Conservation (phyloP, 1,140 invertebrate species). For the Hesperophylax magnus region DNA sequence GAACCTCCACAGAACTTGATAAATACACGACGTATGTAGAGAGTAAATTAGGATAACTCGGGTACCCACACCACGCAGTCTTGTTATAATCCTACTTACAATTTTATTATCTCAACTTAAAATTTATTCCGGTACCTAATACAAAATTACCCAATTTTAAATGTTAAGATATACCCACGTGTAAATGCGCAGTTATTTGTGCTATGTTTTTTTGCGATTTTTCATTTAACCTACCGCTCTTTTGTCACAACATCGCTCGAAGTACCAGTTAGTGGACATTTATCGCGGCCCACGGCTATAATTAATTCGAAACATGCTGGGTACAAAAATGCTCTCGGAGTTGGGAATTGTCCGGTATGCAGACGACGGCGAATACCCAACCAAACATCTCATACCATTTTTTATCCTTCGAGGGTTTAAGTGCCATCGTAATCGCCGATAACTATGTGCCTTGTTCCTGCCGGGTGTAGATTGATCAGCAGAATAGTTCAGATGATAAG, state of each 20-base stretch:
- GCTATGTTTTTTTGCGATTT: conserved; percentile 34
- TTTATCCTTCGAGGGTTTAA: conserved; percentile 25
- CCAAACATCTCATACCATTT: conserved; percentile 28
- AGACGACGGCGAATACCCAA: conserved; percentile 33
- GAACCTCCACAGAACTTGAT: too few relatives aligned
- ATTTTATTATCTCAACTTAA: too few relatives aligned
- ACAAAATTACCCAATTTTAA: too few relatives aligned
- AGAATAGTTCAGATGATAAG: neutral
- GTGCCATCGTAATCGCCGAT: conserved; percentile 25
- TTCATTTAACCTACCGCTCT: conserved; percentile 35
- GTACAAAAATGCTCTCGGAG: conserved; percentile 35
- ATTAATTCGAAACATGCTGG: conserved; percentile 39
- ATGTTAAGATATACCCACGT: conserved; percentile 5
- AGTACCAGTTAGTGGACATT: conserved; percentile 38
- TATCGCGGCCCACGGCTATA: conserved; percentile 38
- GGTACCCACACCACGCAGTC: too few relatives aligned
- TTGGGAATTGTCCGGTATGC: conserved; percentile 38
- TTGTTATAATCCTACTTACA: too few relatives aligned
- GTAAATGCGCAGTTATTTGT: conserved; percentile 7
- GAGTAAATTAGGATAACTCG: too few relatives aligned
- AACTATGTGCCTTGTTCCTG: conserved; percentile 4
- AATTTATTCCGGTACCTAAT: too few relatives aligned
- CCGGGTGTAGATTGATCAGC: conserved; percentile 21
- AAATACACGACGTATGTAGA: too few relatives aligned
- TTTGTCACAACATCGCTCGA: conserved; percentile 35